These are phyloP conservation scores for Montifringilla adamsi DNA, from an alignment of 2,113 vertebrate genomes.

Conservation along the genomic window DNA sequence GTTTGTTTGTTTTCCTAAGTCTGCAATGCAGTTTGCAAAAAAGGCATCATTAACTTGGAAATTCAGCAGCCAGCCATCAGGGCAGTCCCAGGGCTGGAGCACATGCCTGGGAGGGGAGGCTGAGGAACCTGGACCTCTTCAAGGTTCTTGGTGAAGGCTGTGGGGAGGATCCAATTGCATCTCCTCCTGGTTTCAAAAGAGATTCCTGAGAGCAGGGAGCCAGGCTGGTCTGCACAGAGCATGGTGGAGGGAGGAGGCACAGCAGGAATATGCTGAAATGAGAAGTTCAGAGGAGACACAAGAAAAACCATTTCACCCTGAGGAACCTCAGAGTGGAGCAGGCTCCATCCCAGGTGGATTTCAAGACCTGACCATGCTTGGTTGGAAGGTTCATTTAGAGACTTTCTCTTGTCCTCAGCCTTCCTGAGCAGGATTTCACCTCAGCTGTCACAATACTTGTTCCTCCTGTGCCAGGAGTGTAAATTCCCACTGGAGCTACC, in stretches of 20 bases:
- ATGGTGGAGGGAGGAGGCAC: not conserved
- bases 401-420: not conserved
- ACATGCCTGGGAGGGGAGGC: not conserved
- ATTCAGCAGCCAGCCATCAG: not conserved
- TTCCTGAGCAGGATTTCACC: not conserved
- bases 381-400: not conserved
- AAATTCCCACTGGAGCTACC: not conserved
- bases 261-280: not conserved
- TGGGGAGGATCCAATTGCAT: not conserved
- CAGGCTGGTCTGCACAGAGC: not conserved
- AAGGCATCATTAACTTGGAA: not conserved
- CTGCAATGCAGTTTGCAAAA: not conserved
- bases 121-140: not conserved
- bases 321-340: not conserved
- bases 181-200: not conserved
- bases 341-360: not conserved
- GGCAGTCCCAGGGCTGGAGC: not conserved
- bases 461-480: not conserved
- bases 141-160: not conserved
- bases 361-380: not conserved
- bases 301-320: not conserved
- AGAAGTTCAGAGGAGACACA: not conserved
- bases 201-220: not conserved
- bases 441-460: not conserved
- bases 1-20: not conserved